A percentile compares a stretch with the other conserved stretches of the same genome.
Evolutionary conservation across 2,888 invertebrate genomes (phyloP).

Genomic region (Leptinotarsa tumamoca): DNA sequence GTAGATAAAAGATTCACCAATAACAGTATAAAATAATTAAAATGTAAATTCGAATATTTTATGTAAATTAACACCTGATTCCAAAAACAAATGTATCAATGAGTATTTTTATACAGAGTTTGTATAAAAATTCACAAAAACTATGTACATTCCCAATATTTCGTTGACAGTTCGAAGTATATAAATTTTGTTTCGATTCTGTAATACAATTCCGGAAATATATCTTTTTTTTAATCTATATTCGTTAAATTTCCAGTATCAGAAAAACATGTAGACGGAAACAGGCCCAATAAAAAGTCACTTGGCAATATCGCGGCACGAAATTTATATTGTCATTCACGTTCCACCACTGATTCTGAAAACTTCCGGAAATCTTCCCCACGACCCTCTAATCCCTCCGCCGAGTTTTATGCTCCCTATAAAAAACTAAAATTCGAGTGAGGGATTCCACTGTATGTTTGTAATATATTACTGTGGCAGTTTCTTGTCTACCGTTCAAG

Average conservation of each 20-base stretch:
- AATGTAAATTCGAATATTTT: no score
- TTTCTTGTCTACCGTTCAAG: slow-evolving; percentile 40
- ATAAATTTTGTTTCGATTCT: no score
- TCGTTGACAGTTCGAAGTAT: no score
- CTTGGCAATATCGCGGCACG: background rate
- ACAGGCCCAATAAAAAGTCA: background rate
- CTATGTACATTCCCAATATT: no score
- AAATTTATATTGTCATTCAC: background rate
- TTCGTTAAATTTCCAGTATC: background rate
- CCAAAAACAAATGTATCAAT: no score
- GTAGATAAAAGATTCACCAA: no score
- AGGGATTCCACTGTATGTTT: slow-evolving; percentile 51
- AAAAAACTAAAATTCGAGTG: slow-evolving; percentile 56
- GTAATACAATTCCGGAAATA: no score
- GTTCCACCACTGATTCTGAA: slow-evolving; percentile 11
- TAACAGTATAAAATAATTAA: no score
- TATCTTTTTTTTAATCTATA: background rate
- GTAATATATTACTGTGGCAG: slow-evolving; percentile 52
- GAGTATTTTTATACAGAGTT: no score
- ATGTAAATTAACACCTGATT: no score
- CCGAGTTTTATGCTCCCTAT: slow-evolving; percentile 55
- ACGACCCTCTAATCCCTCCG: slow-evolving; percentile 53
- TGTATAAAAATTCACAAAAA: no score
- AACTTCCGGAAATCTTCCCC: slow-evolving; percentile 29
- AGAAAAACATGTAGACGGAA: background rate